Evolutionary conservation across 1,140 invertebrate genomes (phyloP), one percentile per base, ranked within the genome.

Genomic region (Leptinotarsa texana): DNA sequence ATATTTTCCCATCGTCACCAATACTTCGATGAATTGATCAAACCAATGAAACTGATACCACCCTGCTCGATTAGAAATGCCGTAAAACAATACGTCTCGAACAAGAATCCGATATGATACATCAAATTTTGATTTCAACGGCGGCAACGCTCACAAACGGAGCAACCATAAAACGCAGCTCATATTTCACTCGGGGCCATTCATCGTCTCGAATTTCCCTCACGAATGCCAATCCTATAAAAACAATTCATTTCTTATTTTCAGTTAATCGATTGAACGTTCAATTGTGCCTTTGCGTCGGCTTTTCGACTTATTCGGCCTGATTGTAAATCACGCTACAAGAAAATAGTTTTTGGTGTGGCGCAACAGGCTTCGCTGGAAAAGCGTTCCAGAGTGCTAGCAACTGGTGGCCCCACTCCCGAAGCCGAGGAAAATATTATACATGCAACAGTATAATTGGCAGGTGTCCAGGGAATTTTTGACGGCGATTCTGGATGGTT

Each of bases 391-490:
- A 42, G 17, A 22, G 21, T 61, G 33, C 62, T 65, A 80, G 82
- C 82, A 83, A 83, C 82, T 82, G 79, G 82, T 83, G 82, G 82
- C 80, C 75, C 75, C 74, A 75, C 51, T 76, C 76, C 57, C 67
- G 51, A 18, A 13, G 15, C 51, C 76, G 49, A 48, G 66, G 78
- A 81, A 81, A 82, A 82, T 81, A 80, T 82, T 79, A 82, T 82
- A 79, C 81, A 84, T 82, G 83, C 82, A 83, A 81, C 80, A 82
- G 78, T 63, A 76, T 83, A 83, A 83, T 84, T 84, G 83, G 83
- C 83, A 83, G 80, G 79, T 84, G 80, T 82, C 83, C 83, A 84
- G 79, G 67, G 69, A 17, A 42, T 68, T 68, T 68, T 68, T 68
- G 24, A 68, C 66, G 66, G 51, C n/a, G 51, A 57, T 57, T 57